Evolutionary conservation across 2,113 vertebrate genomes (phyloP), one percentile per base, ranked within the genome.

Genomic region (Neogobius melanostomus): DNA sequence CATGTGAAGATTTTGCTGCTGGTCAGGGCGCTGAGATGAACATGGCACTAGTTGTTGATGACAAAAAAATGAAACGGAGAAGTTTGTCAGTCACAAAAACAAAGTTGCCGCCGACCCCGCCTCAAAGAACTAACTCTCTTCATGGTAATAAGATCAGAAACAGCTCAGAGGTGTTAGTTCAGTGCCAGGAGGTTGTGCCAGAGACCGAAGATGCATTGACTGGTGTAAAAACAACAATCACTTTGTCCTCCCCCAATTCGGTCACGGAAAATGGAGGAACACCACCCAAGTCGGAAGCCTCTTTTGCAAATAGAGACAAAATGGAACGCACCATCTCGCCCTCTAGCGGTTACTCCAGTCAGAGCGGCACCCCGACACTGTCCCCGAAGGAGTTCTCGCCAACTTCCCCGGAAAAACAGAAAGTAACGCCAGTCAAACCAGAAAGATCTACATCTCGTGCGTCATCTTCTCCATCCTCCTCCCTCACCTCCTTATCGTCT

Each of bases 301-400:
- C 82, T 11, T 93, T 92, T n/a, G 79, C 79, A 4, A 83, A 86
- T 54, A 84, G 72, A 6, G 87, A 71, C 42, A 92, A 88, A 74
- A 92, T 92, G 81, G 94, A 95, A 77, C 94, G 95, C 85, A 98
- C 97, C 42, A 91, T 98, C 83, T 98, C 97, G 14, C 97, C 97
- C 3, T 98, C 97, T 68, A 99, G 97, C n/a, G 97, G 97, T 16
- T 98, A 98, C 81, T 98, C 97, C 0, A 99, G 96, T 85, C 97
- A 98, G 89, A 98, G 96, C 15, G 96, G 95, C 48, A 99, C 96
- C 0, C 97, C 97, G 1, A 97, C 95, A 0, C 91, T 96, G 75
- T 95, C 94, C 47, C 76, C 93, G 45, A 98, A 95, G 89, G 93
- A 90, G 3, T 90, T 95, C 62, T 86, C 89, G 1, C 84, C 94